Evolutionary conservation across 37 sponge, comb jelly and placozoan species (phyloP).

Genomic region (Geodia barretti): DNA sequence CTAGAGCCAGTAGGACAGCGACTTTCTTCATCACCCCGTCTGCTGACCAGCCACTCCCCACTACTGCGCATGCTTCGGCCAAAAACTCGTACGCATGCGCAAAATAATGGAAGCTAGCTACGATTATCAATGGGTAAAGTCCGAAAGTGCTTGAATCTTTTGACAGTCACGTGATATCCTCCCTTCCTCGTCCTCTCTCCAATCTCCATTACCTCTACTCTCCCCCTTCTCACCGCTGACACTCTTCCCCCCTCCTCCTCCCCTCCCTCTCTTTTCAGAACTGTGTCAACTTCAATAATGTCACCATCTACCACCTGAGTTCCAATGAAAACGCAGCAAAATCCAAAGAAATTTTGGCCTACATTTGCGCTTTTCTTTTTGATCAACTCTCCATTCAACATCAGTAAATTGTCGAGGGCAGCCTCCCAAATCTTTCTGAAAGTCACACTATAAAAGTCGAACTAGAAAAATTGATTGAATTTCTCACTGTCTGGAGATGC

Average conservation of each 20-base stretch:
- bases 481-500: slow-evolving; percentile 60
- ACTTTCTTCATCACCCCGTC: not conserved
- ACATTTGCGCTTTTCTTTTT: slow-evolving; percentile 60
- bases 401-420: slow-evolving; percentile 29
- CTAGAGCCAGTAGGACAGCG: not conserved
- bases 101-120: too few relatives aligned
- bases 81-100: too few relatives aligned
- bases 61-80: not conserved
- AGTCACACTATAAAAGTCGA: not conserved
- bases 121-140: too few relatives aligned
- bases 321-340: not conserved
- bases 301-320: slow-evolving; percentile 67
- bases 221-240: slow-evolving; percentile 37
- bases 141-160: slow-evolving; percentile 46
- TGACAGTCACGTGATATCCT: slow-evolving; percentile 47
- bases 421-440: slow-evolving; percentile 65
- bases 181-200: slow-evolving; percentile 64
- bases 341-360: not conserved
- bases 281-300: slow-evolving; percentile 55
- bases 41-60: not conserved
- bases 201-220: slow-evolving; percentile 68
- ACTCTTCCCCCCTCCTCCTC: not conserved
- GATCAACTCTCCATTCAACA: slow-evolving; percentile 42
- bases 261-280: not conserved
- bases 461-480: not conserved